phyloP scores from a whole-genome alignment of 2,888 invertebrate genomes.

The Heliconius hortense region DNA sequence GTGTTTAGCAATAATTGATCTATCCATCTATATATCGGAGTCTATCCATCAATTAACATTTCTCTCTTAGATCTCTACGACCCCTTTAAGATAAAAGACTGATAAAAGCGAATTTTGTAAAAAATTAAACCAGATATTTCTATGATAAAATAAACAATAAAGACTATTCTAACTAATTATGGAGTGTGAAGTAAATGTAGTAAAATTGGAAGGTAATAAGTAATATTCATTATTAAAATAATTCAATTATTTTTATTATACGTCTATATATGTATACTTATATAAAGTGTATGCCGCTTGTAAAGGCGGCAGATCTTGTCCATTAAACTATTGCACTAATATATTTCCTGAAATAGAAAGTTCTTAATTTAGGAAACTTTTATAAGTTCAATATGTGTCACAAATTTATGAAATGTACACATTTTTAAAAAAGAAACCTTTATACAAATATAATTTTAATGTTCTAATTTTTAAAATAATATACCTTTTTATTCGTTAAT shows the following conservation, averaged over 20 bases:
- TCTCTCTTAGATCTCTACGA: constrained; percentile 45
- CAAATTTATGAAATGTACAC: not conserved
- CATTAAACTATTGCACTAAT: constrained; percentile 32
- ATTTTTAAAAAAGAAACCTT: not conserved
- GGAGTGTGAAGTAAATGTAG: constrained; percentile 39
- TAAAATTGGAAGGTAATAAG: constrained; percentile 26
- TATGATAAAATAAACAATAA: constrained; percentile 48
- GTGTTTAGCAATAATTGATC: constrained; percentile 16
- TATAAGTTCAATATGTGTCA: constrained; percentile 23
- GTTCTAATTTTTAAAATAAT: constrained; percentile 11
- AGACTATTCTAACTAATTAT: constrained; percentile 51
- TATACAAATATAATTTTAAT: not conserved
- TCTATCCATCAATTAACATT: constrained; percentile 34
- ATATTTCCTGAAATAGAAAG: constrained; percentile 24
- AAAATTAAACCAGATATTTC: constrained; percentile 53
- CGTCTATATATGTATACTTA: constrained; percentile 22
- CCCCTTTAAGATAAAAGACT: constrained; percentile 65
- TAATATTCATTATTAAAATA: constrained; percentile 28
- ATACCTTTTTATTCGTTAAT: constrained; percentile 10
- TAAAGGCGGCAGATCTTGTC: constrained; percentile 34
- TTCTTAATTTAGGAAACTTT: constrained; percentile 11
- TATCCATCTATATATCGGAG: too few relatives aligned
- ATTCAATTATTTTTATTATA: constrained; percentile 38
- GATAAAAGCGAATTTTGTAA: constrained; percentile 76
- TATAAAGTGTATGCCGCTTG: constrained; percentile 13